Conservation (phyloP, 2,888 invertebrate species). For the Autographa gamma region DNA sequence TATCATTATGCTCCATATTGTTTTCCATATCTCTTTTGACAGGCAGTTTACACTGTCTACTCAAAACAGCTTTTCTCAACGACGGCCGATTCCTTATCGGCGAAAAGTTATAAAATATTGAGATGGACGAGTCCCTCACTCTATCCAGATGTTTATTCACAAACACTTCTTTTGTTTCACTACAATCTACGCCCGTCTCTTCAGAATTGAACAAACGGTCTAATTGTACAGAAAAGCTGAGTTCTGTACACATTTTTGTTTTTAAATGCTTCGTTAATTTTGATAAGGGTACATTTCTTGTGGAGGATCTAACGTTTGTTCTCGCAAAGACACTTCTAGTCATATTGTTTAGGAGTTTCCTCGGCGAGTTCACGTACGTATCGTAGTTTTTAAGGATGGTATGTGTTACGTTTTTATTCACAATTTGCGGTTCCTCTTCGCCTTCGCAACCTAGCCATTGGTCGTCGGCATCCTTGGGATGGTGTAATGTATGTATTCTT, state of each 20-base stretch:
- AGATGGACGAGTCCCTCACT: constrained; percentile 66
- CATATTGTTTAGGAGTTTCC: constrained; percentile 62
- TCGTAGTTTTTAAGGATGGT: constrained; percentile 69
- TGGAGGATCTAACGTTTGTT: constrained; percentile 73
- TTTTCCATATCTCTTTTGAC: constrained; percentile 50
- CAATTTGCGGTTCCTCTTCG: constrained; percentile 60
- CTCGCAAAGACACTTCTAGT: constrained; percentile 78
- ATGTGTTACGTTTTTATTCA: constrained; percentile 70
- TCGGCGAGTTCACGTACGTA: constrained; percentile 73
- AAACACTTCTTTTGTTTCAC: constrained; percentile 34
- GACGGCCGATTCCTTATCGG: constrained; percentile 75
- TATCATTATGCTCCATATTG: constrained; percentile 34
- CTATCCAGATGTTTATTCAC: constrained; percentile 58
- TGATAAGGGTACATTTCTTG: constrained; percentile 71
- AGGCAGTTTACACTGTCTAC: constrained; percentile 63
- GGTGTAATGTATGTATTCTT: constrained; percentile 73
- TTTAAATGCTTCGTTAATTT: constrained; percentile 76
- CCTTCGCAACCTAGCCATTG: constrained; percentile 68
- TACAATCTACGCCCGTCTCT: constrained; percentile 42
- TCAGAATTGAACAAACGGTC: constrained; percentile 74
- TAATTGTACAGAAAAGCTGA: constrained; percentile 80
- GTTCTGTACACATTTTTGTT: constrained; percentile 69
- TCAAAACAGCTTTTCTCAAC: constrained; percentile 77
- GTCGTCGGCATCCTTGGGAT: constrained; percentile 79
- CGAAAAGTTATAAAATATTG: constrained; percentile 75